Evolutionary conservation across 2,888 invertebrate genomes (phyloP), one percentile per base, ranked within the genome.

Genomic region (Tetranychus piercei): DNA sequence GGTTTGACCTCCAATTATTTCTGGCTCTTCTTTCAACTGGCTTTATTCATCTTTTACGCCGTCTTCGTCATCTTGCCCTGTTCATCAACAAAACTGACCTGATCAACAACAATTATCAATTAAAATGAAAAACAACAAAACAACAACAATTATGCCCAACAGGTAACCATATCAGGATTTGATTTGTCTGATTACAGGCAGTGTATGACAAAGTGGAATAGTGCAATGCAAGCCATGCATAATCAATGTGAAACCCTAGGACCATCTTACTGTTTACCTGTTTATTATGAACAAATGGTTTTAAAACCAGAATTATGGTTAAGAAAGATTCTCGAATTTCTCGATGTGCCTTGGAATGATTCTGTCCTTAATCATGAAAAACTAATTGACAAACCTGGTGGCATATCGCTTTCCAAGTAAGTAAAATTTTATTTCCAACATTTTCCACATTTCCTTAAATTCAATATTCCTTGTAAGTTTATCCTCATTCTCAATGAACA

Each of bases 321-420:
- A 90, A 87, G 88, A 78, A 88, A 88, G 81, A 92, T 96, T 81
- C 86, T 95, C 44, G 85, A 85, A 78, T 99, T 95, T 84, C 87
- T 99, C 77, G 90, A 90, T 79, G 87, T 99, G 79, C 91, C 91
- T 65, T 99, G 97, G 97, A 89, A 92, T 84, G 91, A 92, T 79
- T 89, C 91, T 72, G 95, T 99, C 77, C 87, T 99, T 80, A 95
- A 97, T 85, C 99, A 99, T 85, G 94, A 99, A 84, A 90, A 92
- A 81, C 91, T 90, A 83, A 94, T 99, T 82, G 95, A 96, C 84
- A 94, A 90, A 83, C 91, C 91, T 71, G 90, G 94, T 80, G 95
- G 94, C 78, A 92, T 96, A 75, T 91, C 91, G 78, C 86, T 96
- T 74, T 95, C 95, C 84, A 94, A 94, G 94, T 94, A 85, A 73